Percentiles rank a stretch among this genome's conserved stretches.
These are phyloP conservation scores for Onychostoma macrolepis DNA, from an alignment of 2,113 vertebrate species.

Conservation along the genomic window DNA sequence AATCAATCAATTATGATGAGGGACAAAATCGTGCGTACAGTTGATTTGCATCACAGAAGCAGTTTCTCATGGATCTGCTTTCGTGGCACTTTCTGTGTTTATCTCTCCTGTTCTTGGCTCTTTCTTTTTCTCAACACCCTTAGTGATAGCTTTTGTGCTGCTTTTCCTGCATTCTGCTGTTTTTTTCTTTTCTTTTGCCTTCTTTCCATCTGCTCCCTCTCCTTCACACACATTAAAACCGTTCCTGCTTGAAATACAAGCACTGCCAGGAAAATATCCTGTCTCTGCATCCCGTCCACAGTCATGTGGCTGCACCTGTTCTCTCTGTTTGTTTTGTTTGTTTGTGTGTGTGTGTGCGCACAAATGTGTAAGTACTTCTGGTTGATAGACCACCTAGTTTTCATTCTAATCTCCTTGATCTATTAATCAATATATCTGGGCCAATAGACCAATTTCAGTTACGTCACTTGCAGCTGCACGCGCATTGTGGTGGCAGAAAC, in stretches of 20 bases:
- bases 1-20: not conserved
- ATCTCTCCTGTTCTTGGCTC: not conserved
- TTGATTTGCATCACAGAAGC: not conserved
- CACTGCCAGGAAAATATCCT: constrained; percentile 2
- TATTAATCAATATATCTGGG: not conserved
- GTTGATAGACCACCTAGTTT: not conserved
- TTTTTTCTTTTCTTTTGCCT: not conserved
- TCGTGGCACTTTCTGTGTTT: not conserved
- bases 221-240: not conserved
- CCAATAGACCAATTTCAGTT: too few species aligned
- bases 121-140: not conserved
- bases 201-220: not conserved
- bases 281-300: constrained; percentile 25
- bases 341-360: not conserved
- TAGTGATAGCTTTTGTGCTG: not conserved
- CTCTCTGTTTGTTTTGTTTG: too few species aligned
- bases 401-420: not conserved
- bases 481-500: too few species aligned
- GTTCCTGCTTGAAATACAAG: not conserved
- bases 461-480: too few species aligned
- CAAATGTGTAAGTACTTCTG: not conserved
- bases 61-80: not conserved
- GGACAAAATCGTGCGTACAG: not conserved
- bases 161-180: not conserved
- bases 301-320: constrained; percentile 40